Percentiles rank a stretch among this genome's conserved stretches.
These are phyloP conservation scores for Capreolus pygargus DNA, from an alignment of 2,113 vertebrate species.

Conservation along the genomic window DNA sequence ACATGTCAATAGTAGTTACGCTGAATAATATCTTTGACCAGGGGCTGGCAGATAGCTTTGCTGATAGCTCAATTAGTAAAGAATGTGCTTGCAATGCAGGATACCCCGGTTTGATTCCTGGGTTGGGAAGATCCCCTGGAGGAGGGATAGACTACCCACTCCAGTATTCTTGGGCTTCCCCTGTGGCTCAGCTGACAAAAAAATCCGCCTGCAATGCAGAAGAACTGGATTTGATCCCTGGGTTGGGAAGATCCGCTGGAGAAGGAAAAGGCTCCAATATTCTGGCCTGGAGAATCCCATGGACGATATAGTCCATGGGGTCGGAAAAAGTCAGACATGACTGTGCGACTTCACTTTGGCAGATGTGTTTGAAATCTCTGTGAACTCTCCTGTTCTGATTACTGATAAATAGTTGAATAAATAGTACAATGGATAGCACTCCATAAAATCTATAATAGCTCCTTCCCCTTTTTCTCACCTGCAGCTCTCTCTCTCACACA, in stretches of 20 bases:
- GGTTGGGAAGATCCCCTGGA: accelerated
- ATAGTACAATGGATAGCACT: neutral
- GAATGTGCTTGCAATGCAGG: neutral
- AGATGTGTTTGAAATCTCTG: neutral
- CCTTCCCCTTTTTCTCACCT: neutral
- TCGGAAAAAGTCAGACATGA: accelerated
- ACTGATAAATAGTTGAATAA: neutral
- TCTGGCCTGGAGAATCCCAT: neutral
- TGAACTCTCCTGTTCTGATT: neutral
- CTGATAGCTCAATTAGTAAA: neutral
- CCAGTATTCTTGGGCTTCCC: neutral
- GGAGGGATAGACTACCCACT: neutral
- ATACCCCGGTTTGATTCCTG: accelerated
- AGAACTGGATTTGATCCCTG: neutral
- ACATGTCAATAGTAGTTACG: neutral
- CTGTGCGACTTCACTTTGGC: neutral
- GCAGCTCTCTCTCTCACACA: too few relatives aligned
- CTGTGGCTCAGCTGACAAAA: neutral
- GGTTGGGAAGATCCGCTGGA: neutral
- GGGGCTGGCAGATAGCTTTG: neutral
- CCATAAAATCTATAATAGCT: neutral
- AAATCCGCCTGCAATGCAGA: accelerated
- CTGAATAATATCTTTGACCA: neutral
- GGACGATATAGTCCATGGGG: accelerated
- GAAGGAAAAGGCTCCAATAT: neutral